Evolutionary conservation across 2,797 vertebrate species (phyloP).

Genomic region (Sciurus vulgaris): DNA sequence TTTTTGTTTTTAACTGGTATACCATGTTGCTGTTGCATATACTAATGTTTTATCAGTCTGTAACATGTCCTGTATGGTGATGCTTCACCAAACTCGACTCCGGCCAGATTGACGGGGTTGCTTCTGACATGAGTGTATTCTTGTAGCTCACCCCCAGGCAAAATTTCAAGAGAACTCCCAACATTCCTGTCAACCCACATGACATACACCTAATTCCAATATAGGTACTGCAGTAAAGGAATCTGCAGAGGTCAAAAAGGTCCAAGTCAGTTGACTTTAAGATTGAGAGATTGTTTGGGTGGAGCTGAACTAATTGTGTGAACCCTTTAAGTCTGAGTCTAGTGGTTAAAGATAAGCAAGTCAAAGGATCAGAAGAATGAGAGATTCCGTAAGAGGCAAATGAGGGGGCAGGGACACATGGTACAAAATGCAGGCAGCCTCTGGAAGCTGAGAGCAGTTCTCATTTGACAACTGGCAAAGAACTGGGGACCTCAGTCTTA

Average conservation of each 20-base stretch:
- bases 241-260: background rate
- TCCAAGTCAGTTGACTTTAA: background rate
- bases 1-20: background rate
- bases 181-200: background rate
- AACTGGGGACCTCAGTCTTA: background rate
- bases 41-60: background rate
- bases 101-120: background rate
- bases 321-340: background rate
- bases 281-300: background rate
- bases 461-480: background rate
- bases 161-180: background rate
- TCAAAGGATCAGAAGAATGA: background rate
- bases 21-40: background rate
- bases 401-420: fast-evolving
- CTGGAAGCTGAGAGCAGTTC: background rate
- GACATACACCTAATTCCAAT: background rate
- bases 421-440: background rate
- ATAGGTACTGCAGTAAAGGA: background rate
- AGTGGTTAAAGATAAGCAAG: background rate
- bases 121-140: background rate
- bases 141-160: background rate
- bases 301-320: background rate
- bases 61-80: background rate
- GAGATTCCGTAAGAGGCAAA: background rate
- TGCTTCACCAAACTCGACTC: background rate